Base-by-base conservation (phyloP, 1,140 invertebrate species). In the Drepana arcuata region DNA sequence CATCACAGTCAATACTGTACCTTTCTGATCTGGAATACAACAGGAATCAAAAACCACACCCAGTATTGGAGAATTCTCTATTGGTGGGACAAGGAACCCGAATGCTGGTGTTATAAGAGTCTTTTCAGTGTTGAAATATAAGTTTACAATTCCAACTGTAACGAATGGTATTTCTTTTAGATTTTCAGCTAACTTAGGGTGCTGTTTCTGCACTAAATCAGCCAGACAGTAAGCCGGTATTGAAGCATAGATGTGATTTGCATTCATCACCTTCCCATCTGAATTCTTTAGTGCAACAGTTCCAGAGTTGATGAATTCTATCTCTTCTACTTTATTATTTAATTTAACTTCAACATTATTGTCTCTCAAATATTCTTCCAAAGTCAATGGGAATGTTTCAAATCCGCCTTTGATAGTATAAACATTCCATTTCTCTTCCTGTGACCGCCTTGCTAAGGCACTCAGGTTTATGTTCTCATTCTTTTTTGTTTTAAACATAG, bases 41-140 rank as follows among this genome's bases (percentile, higher is more conserved):
- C 91, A 95, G 2, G 93, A 95, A 64, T 98, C 95, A 84, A 94
- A 98, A 33, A 96, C 93, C 1, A 97, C 88, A 7, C 96, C 96
- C 14, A 98, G 80, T 41, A 98, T 89, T 4, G 91, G 90, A n/a
- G 91, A 78, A 16, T 92, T 89, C 75, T 97, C 92, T 31, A 86
- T 86, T 0, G 95, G 95, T 4, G 95, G 94, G 3, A 97, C 89
- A 6, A 99, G 81, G 68, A 97, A 93, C 7, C 96, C 96, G 86
- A 98, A 98, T 11, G 89, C 96, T 45, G 88, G 83, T 13, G 88
- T 52, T 35, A 88, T 82, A 1, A 92, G 56, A 11, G 90, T 35
- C 41, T 87, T 74, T 10, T 84, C 49, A 4, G 82, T 84, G 7
- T 86, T 57, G 72, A 88, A 97, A 66, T 92, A 87, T 16, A 97